Evolutionary conservation across 2,797 vertebrate genomes (phyloP).

Genomic region (Setipinna tenuifilis): DNA sequence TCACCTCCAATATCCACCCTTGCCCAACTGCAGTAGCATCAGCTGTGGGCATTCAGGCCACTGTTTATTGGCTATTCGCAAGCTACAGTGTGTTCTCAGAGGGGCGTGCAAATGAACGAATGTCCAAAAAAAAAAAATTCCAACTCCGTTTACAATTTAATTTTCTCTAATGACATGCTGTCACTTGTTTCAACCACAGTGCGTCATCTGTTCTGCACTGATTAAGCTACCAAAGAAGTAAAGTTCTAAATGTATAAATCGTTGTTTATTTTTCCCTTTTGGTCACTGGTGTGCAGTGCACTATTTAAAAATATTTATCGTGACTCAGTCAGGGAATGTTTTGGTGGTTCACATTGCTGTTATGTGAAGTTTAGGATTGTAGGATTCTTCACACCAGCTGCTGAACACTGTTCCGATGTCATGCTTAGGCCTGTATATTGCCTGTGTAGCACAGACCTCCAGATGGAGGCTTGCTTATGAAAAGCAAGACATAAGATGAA

Average conservation of each 20-base stretch:
- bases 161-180: neutral
- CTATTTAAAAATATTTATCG: neutral
- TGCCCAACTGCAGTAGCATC: neutral
- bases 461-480: neutral
- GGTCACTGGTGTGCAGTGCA: neutral
- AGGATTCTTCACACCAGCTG: neutral
- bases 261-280: neutral
- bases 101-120: neutral
- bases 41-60: neutral
- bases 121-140: neutral
- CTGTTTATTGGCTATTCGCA: neutral
- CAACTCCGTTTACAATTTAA: neutral
- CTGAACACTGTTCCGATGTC: too few species aligned
- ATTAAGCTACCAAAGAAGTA: neutral
- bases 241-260: neutral
- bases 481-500: neutral
- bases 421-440: too few species aligned
- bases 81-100: neutral
- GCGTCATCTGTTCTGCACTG: neutral
- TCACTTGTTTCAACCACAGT: neutral
- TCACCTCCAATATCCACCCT: neutral
- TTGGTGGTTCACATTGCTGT: neutral
- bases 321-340: neutral
- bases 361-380: neutral
- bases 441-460: neutral